phyloP scores from a whole-genome alignment of 2,888 invertebrate genomes.

The Drosophila nigritarsus region DNA sequence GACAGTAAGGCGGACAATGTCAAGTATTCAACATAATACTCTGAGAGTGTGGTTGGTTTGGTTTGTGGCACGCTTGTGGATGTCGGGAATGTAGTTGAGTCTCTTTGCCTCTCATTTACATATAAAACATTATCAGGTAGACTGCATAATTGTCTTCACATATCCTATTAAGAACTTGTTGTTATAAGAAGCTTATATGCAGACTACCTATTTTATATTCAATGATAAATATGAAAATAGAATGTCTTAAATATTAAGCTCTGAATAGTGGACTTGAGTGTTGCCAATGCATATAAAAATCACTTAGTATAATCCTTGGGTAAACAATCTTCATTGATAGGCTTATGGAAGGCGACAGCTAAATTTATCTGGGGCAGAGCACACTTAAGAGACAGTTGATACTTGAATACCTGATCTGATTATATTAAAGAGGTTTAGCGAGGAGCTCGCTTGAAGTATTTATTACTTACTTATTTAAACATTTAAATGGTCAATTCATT shows the following conservation, averaged over 20 bases:
- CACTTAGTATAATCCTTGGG: neutral
- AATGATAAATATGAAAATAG: neutral
- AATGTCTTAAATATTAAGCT: neutral
- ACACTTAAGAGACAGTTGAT: neutral
- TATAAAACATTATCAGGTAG: neutral
- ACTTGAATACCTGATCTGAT: neutral
- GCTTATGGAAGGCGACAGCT: neutral
- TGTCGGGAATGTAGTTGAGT: neutral
- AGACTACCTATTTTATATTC: neutral
- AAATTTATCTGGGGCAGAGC: neutral
- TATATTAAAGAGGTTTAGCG: neutral
- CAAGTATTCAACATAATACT: conserved; percentile 22
- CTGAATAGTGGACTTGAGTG: neutral
- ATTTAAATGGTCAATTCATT: neutral
- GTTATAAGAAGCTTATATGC: neutral
- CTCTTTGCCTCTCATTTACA: neutral
- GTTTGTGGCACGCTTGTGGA: neutral
- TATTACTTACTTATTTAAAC: neutral
- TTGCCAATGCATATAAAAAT: neutral
- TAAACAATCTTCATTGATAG: neutral
- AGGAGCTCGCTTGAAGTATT: neutral
- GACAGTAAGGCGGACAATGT: conserved; percentile 30
- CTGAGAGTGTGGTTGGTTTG: neutral
- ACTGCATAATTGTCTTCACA: neutral
- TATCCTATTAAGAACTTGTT: neutral